phyloP scores from a whole-genome alignment of 1,140 invertebrate species.

The Penaeus indicus region DNA sequence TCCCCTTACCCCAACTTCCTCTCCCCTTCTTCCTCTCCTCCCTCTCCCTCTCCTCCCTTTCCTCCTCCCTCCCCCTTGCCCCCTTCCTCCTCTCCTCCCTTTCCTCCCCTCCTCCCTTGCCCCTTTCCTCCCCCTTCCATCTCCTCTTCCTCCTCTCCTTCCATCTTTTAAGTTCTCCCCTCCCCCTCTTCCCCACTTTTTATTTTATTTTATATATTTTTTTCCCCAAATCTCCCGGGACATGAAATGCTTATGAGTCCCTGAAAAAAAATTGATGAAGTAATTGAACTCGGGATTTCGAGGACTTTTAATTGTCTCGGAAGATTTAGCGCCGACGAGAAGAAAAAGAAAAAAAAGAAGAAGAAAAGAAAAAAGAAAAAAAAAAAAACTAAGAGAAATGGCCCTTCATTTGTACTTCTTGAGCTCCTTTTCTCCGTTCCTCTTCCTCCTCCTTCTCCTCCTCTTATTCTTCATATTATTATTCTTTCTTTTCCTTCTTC shows the following conservation, averaged over 20 bases:
- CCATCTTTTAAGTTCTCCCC: neutral
- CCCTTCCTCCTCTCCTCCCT: too few relatives aligned
- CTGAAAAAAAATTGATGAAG: conserved; percentile 49
- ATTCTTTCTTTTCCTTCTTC: too few relatives aligned
- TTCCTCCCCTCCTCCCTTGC: too few relatives aligned
- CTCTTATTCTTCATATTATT: too few relatives aligned
- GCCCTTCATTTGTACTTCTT: conserved; percentile 49
- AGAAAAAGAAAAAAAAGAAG: too few relatives aligned
- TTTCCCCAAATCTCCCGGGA: neutral
- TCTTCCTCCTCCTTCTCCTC: neutral
- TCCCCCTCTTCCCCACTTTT: neutral
- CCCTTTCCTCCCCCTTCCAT: too few relatives aligned
- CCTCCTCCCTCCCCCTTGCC: too few relatives aligned
- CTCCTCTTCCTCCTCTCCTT: too few relatives aligned
- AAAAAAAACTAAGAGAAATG: conserved; percentile 37
- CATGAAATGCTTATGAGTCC: neutral
- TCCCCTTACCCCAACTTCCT: too few relatives aligned
- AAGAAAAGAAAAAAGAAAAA: neutral
- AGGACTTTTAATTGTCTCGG: conserved; percentile 56
- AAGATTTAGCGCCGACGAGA: conserved; percentile 41
- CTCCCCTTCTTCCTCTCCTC: too few relatives aligned
- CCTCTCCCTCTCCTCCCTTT: too few relatives aligned
- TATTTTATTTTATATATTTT: neutral
- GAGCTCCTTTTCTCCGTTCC: neutral
- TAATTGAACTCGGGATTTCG: conserved; percentile 48